A percentile compares a stretch with the other conserved stretches of the same genome.
Conservation (phyloP, 2,888 invertebrate genomes). For the Notodonta dromedarius region DNA sequence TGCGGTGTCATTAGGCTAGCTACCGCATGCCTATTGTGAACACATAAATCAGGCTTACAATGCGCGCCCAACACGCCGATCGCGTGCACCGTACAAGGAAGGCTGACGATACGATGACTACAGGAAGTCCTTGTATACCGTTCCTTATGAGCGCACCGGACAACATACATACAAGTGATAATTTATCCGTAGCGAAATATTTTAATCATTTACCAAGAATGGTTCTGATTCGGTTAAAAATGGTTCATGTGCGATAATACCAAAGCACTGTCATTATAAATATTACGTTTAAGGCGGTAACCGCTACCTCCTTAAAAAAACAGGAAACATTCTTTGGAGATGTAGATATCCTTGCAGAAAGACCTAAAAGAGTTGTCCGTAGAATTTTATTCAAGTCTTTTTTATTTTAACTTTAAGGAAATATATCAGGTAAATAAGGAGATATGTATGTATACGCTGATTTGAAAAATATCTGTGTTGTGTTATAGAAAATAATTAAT, state of each 20-base stretch:
- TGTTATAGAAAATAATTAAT: too few relatives aligned
- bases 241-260: background rate
- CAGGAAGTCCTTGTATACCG: conserved; percentile 59
- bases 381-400: background rate
- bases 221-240: background rate
- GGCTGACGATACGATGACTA: conserved; percentile 39
- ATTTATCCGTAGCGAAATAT: background rate
- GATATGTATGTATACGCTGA: too few relatives aligned
- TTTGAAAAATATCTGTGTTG: too few relatives aligned
- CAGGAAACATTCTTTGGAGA: background rate
- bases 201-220: background rate
- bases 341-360: background rate
- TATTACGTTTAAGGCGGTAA: background rate
- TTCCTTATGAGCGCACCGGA: conserved; percentile 45
- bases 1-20: conserved; percentile 20
- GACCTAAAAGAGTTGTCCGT: background rate
- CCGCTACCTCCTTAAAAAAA: too few relatives aligned
- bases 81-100: conserved; percentile 50
- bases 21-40: conserved; percentile 24
- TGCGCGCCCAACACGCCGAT: conserved; percentile 31
- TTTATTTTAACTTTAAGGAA: background rate
- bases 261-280: background rate
- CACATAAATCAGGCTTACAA: conserved; percentile 37
- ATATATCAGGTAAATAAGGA: background rate
- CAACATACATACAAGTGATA: conserved; percentile 35